phyloP scores from a whole-genome alignment of 2,797 vertebrate genomes.

The Anniella stebbinsi region DNA sequence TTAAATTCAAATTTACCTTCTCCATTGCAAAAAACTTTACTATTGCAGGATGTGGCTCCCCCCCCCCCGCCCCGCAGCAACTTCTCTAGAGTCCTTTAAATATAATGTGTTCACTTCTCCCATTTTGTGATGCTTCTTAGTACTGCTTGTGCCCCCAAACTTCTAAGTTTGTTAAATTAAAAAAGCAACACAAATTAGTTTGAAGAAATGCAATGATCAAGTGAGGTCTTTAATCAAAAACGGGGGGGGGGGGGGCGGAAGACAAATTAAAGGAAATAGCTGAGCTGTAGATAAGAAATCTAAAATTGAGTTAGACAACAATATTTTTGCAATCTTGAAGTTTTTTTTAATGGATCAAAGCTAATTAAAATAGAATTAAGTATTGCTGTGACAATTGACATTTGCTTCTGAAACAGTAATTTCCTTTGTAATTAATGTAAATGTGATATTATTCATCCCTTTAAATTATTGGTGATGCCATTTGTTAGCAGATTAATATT shows the following conservation, averaged over 20 bases:
- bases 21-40: background rate
- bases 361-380: conserved; percentile 26
- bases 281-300: conserved; percentile 27
- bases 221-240: conserved; percentile 24
- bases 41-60: conserved; percentile 21
- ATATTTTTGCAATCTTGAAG: conserved; percentile 27
- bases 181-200: conserved; percentile 25
- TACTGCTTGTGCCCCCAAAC: background rate
- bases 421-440: conserved; percentile 40
- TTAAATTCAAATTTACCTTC: conserved; percentile 29
- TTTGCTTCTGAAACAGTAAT: conserved; percentile 31
- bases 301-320: background rate
- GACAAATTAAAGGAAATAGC: background rate
- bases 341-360: conserved; percentile 36
- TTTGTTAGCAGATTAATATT: conserved; percentile 46
- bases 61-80: background rate
- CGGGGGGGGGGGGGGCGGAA: background rate
- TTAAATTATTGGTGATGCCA: conserved; percentile 21
- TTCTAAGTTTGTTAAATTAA: conserved; percentile 19
- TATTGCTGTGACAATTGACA: conserved; percentile 14
- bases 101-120: conserved; percentile 5
- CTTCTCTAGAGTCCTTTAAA: conserved; percentile 13
- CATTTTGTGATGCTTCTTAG: background rate
- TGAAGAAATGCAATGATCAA: background rate
- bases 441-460: conserved; percentile 20